Percentiles rank a stretch among this genome's conserved stretches.
Conservation (phyloP, 2,113 vertebrate genomes). For the Mormyrus lacerda region DNA sequence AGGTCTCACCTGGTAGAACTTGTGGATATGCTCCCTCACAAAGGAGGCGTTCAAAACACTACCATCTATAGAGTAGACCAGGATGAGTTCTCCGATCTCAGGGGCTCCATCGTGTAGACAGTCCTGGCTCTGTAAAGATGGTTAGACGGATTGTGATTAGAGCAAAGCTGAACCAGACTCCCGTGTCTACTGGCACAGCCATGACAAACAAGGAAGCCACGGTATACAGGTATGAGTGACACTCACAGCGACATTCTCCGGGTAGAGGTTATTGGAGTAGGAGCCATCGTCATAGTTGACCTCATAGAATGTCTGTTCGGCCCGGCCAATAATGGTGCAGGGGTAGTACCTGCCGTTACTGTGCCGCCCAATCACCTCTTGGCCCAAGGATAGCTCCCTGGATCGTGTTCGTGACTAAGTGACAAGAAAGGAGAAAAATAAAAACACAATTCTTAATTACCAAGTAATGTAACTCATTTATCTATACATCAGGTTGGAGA, state of each 20-base stretch:
- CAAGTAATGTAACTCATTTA: neutral
- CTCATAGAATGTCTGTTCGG: constrained; percentile 82
- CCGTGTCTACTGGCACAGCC: neutral
- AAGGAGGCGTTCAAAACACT: constrained; percentile 77
- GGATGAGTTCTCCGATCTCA: constrained; percentile 67
- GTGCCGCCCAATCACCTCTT: constrained; percentile 83
- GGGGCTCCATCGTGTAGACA: constrained; percentile 76
- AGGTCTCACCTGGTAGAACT: constrained; percentile 76
- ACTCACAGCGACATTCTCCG: constrained; percentile 85
- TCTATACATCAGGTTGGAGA: neutral
- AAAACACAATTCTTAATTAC: neutral
- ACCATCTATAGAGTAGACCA: constrained; percentile 70
- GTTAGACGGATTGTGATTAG: neutral
- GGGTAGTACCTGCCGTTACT: constrained; percentile 80
- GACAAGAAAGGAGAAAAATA: neutral
- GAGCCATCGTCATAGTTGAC: constrained; percentile 94
- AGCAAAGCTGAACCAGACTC: neutral
- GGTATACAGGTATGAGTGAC: neutral
- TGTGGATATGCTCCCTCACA: constrained; percentile 68
- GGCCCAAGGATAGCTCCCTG: constrained; percentile 66
- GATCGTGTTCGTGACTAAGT: constrained; percentile 34
- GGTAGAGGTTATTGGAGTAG: constrained; percentile 90
- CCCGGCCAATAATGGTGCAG: constrained; percentile 78
- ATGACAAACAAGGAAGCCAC: neutral
- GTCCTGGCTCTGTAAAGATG: constrained; percentile 77